Conservation (phyloP, 1,140 invertebrate species). For the Harpegnathos saltator region DNA sequence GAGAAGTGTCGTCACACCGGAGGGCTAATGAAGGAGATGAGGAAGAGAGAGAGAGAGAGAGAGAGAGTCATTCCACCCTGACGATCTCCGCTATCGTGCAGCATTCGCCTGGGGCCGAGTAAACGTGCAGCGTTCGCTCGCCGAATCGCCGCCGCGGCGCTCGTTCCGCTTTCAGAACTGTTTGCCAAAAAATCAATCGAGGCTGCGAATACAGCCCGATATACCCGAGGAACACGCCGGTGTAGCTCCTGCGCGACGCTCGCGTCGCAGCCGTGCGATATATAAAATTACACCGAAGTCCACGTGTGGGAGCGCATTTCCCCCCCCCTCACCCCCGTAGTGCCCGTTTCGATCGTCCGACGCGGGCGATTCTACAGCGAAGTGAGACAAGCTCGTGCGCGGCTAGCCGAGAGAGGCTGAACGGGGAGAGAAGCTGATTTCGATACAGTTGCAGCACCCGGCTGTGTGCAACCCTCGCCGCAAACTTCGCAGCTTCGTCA, state of each 20-base stretch:
- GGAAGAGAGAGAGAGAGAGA: not conserved
- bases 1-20: slow-evolving; percentile 15
- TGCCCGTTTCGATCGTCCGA: not conserved
- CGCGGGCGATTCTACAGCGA: slow-evolving; percentile 22
- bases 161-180: slow-evolving; percentile 40
- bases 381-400: not conserved
- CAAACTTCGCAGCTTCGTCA: slow-evolving; percentile 4
- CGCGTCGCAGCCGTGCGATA: slow-evolving; percentile 24
- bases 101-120: not conserved
- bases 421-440: slow-evolving; percentile 5
- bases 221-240: slow-evolving; percentile 36
- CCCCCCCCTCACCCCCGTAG: too few species aligned
- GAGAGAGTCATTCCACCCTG: too few species aligned
- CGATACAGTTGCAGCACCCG: too few species aligned
- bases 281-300: slow-evolving; percentile 45
- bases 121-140: not conserved
- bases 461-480: not conserved
- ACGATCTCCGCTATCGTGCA: not conserved
- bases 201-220: slow-evolving; percentile 42
- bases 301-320: slow-evolving; percentile 16
- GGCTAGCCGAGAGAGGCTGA: slow-evolving; percentile 9
- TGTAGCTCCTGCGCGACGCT: not conserved
- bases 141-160: slow-evolving; percentile 37
- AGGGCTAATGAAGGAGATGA: slow-evolving; percentile 26
- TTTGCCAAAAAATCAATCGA: slow-evolving; percentile 57